A percentile compares a stretch with the other conserved stretches of the same genome.
Conservation (phyloP, 2,113 vertebrate genomes). For the Mustelus asterias region DNA sequence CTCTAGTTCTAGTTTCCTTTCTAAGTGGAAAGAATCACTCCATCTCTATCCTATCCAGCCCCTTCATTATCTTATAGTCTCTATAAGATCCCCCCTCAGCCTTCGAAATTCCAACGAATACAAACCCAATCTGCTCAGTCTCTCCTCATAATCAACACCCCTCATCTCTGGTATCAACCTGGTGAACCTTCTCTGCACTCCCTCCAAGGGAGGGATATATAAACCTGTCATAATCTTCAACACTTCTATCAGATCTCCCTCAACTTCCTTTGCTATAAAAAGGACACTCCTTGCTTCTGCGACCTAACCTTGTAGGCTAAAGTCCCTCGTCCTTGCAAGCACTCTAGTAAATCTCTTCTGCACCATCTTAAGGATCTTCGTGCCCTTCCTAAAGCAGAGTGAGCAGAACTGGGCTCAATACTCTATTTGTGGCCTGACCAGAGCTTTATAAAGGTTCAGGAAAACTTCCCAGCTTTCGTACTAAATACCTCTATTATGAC, state of each 20-base stretch:
- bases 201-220: too few species aligned
- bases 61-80: too few species aligned
- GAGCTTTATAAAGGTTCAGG: background rate
- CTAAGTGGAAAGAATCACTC: too few species aligned
- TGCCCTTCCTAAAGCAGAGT: background rate
- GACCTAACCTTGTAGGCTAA: background rate
- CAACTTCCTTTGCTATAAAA: background rate
- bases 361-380: background rate
- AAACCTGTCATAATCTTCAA: background rate
- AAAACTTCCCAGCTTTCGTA: background rate
- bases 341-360: background rate
- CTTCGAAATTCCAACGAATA: too few species aligned
- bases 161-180: too few species aligned
- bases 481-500: background rate
- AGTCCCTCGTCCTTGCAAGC: background rate
- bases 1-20: too few species aligned
- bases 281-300: background rate
- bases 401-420: background rate
- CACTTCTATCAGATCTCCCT: background rate
- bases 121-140: too few species aligned
- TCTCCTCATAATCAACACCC: too few species aligned
- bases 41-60: too few species aligned
- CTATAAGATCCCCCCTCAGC: too few species aligned
- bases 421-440: background rate
- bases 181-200: too few species aligned